Base-by-base conservation (phyloP, 2,888 invertebrate species). In the Agrotis clavis region DNA sequence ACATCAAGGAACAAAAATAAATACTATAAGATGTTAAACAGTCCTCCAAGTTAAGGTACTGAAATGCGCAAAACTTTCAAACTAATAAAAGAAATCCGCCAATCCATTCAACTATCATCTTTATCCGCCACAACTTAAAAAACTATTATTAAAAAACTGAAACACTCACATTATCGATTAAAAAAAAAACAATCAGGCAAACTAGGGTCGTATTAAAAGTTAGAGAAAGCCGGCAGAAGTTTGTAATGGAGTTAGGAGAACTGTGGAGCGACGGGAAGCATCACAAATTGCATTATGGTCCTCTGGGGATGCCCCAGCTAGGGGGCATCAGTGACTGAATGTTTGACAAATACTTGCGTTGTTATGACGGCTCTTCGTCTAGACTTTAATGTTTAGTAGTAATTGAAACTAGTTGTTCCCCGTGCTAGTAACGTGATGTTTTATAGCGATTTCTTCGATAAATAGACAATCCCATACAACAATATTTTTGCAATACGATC, bases 201-300 rank as follows among this genome's bases (percentile, higher is more conserved):
- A 21, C 57, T 57, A 51, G 60, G 56, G 48, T 51, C 48, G 68
- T 47, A 78, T 73, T 84, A 81, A 81, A 82, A 84, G 67, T 82
- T 70, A 51, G 41, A 19, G 21, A 61, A 51, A 54, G 51, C 65
- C 18, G n/a, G 71, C 65, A 54, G 30, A 73, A 84, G 57, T 73
- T 82, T 68, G 60, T 82, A 82, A 82, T 82, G 70, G 66, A 82
- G 85, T 82, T 82, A 77, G 60, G 11, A 30, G 48, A 70, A 73
- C 70, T 81, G 77, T 67, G 68, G 53, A 67, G 56, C 30, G 54
- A 30, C 56, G 51, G 61, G 62, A 50, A 71, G 67, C 65, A 69
- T 77, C 72, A 60, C 72, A 82, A 84, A 81, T 84, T 75, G 84
- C 81, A 67, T 80, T 74, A 83, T 57, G 48, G 67, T 56, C 47